Evolutionary conservation across 2,797 vertebrate genomes (phyloP).

Genomic region (Pangasius macronema): DNA sequence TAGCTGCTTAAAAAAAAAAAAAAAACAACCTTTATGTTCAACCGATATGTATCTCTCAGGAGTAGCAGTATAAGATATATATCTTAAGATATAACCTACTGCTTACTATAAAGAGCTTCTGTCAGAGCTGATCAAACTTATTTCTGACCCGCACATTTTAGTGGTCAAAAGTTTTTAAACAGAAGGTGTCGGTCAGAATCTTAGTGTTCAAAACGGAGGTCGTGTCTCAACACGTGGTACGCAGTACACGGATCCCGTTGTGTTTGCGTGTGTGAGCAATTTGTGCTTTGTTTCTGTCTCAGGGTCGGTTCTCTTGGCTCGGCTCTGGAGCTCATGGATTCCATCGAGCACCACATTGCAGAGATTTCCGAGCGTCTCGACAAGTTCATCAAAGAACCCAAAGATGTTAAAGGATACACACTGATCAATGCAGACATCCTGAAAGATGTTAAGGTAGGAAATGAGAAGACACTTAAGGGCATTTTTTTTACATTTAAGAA

Average conservation of each 20-base stretch:
- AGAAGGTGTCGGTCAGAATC: no score
- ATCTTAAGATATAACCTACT: no score
- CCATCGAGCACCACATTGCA: slow-evolving; percentile 78
- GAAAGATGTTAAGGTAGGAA: slow-evolving; percentile 75
- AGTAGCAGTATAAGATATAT: not conserved
- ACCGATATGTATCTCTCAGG: not conserved
- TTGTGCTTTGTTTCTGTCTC: slow-evolving; percentile 39
- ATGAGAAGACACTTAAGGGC: no score
- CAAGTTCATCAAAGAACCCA: slow-evolving; percentile 75
- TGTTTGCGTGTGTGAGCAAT: slow-evolving; percentile 15
- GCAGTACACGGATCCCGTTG: no score
- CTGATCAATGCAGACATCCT: slow-evolving; percentile 73
- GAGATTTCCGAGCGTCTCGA: slow-evolving; percentile 75
- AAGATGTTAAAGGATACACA: slow-evolving; percentile 72
- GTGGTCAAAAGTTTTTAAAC: not conserved
- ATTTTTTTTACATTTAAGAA: not conserved
- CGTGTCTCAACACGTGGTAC: no score
- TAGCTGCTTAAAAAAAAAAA: not conserved
- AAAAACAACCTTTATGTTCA: no score
- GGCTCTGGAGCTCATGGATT: slow-evolving; percentile 79
- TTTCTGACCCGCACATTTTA: not conserved
- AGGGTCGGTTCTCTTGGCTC: slow-evolving; percentile 80
- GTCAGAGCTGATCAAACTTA: not conserved
- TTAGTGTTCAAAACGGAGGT: no score
- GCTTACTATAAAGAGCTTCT: not conserved